phyloP scores from a whole-genome alignment of 2,113 vertebrate species.

The Pseudonaja textilis region DNA sequence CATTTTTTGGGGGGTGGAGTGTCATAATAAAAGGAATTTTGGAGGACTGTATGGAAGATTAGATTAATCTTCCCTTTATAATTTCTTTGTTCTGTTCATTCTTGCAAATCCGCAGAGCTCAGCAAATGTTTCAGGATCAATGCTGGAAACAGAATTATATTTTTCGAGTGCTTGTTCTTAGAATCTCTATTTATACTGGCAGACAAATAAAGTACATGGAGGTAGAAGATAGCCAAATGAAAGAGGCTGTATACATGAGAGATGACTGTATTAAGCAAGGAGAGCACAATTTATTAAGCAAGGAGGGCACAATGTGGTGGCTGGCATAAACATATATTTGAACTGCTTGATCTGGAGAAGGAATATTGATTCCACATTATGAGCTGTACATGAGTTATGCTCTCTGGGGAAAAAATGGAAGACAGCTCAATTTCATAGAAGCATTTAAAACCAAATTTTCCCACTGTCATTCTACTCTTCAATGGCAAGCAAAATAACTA shows the following conservation, averaged over 20 bases:
- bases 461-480: not conserved
- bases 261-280: conserved; percentile 14
- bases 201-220: not conserved
- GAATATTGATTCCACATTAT: not conserved
- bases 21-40: not conserved
- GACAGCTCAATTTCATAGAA: not conserved
- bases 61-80: not conserved
- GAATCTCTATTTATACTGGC: conserved; percentile 5
- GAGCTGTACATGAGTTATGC: not conserved
- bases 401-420: not conserved
- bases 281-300: not conserved
- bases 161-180: not conserved
- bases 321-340: not conserved
- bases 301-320: not conserved
- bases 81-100: not conserved
- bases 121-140: not conserved
- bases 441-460: not conserved
- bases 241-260: not conserved
- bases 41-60: not conserved
- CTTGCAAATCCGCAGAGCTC: not conserved
- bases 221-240: not conserved
- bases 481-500: not conserved
- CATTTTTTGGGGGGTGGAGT: fast-evolving
- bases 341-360: not conserved
- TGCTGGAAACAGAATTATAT: not conserved